A percentile compares a stretch with the other conserved stretches of the same genome.
Evolutionary conservation across 2,888 invertebrate genomes (phyloP).

Genomic region (Ophraella communa): DNA sequence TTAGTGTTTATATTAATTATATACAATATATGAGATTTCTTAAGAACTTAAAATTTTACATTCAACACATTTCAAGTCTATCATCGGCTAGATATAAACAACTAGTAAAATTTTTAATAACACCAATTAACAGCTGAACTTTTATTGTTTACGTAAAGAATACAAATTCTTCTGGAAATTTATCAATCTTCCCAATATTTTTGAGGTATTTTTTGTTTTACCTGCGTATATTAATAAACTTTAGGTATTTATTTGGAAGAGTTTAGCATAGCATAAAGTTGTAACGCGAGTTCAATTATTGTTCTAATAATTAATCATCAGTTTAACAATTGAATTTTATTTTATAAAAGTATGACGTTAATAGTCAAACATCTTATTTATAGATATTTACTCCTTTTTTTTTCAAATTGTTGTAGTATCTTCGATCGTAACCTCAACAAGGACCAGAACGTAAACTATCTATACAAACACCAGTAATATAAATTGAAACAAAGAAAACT

Average conservation of each 20-base stretch:
- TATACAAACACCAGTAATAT: not conserved
- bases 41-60: not conserved
- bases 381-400: too few relatives aligned
- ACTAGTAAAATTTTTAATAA: slow-evolving; percentile 6
- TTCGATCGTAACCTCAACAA: too few relatives aligned
- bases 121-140: not conserved
- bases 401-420: too few relatives aligned
- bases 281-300: not conserved
- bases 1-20: not conserved
- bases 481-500: too few relatives aligned
- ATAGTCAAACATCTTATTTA: too few relatives aligned
- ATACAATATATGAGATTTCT: slow-evolving; percentile 1
- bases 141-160: not conserved
- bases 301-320: not conserved
- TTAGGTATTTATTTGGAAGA: too few relatives aligned
- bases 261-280: too few relatives aligned
- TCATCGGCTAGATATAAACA: slow-evolving; percentile 5
- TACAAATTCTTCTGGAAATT: not conserved
- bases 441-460: too few relatives aligned
- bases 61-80: not conserved
- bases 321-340: not conserved
- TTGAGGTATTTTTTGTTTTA: not conserved
- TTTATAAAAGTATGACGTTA: too few relatives aligned
- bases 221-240: not conserved
- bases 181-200: not conserved